Evolutionary conservation across 2,888 invertebrate species (phyloP), one percentile per base, ranked within the genome.

Genomic region (Perdita meconis): DNA sequence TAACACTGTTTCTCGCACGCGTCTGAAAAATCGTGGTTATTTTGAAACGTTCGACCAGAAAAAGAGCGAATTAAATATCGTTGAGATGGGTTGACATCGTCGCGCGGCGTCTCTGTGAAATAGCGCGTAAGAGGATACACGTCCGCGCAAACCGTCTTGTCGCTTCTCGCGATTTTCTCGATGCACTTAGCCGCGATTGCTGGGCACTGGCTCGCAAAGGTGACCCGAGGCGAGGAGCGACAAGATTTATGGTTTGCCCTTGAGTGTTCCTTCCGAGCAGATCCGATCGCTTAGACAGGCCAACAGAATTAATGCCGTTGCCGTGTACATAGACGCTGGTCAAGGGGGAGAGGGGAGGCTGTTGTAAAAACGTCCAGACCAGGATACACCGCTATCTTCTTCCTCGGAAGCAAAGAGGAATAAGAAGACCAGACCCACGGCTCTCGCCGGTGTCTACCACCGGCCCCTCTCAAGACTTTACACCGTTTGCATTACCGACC

Each of bases 191-290:
- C 30, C 56, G 16, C 59, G 67, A 77, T 74, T 70, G 63, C 55
- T 67, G 44, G 44, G 47, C 68, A 80, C 56, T 50, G 47, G 68
- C 64, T 60, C 60, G 66, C 74, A 75, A 75, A 74, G 78, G 66
- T 78, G 69, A 74, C 78, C 71, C 60, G 60, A 12, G 47, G 40
- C 75, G 40, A 65, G 72, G 42, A 61, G 44, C 55, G 55, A 65
- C 77, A 78, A 81, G 81, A 81, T 81, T 81, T 81, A 81, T 81
- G 53, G 78, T 61, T 50, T 60, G 71, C 77, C 78, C 80, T 81
- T 81, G 71, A 81, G 78, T 55, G 34, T 71, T 78, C 61, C 63
- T 81, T 69, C 53, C 67, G 47, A 60, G 60, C 40, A 70, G 80
- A 81, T 80, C 67, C 64, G 70, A 77, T 81, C 70, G 72, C 59